Percentiles rank a stretch among this genome's conserved stretches.
Conservation (phyloP, 2,888 invertebrate species). For the Mimumesa dahlbomi region DNA sequence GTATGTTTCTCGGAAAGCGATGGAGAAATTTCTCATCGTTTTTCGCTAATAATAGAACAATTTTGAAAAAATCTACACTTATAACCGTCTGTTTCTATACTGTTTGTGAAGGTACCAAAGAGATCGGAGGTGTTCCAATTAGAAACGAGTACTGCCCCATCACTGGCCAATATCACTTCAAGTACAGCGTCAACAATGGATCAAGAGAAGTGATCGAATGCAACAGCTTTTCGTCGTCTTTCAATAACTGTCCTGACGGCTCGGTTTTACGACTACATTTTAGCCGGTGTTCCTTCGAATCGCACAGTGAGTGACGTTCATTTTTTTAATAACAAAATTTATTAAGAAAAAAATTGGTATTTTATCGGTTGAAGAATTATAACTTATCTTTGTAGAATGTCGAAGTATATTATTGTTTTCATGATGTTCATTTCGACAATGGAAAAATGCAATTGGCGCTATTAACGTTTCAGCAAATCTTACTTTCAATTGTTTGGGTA, state of each 20-base stretch:
- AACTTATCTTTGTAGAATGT: too few species aligned
- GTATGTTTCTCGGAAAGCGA: too few species aligned
- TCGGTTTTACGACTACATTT: conserved; percentile 83
- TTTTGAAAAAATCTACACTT: neutral
- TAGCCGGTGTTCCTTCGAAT: conserved; percentile 82
- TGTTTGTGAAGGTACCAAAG: conserved; percentile 80
- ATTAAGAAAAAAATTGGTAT: too few species aligned
- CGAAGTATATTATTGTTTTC: too few species aligned
- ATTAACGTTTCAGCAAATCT: conserved; percentile 79
- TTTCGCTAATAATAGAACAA: too few species aligned
- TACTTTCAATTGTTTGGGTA: conserved; percentile 84
- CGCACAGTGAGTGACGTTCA: conserved; percentile 81
- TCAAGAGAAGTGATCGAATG: conserved; percentile 81
- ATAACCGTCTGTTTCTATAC: neutral
- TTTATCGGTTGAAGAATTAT: too few species aligned
- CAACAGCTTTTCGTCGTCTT: conserved; percentile 81
- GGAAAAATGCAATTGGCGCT: neutral
- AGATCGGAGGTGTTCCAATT: conserved; percentile 81
- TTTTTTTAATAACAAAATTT: too few species aligned
- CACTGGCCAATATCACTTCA: conserved; percentile 83
- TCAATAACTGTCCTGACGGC: conserved; percentile 84
- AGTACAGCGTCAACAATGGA: conserved; percentile 82
- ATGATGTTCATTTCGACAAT: neutral
- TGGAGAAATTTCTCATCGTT: too few species aligned
- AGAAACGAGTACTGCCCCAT: conserved; percentile 85